Evolutionary conservation across 2,113 vertebrate species (phyloP), one percentile per base, ranked within the genome.

Genomic region (Porphyrio hochstetteri): DNA sequence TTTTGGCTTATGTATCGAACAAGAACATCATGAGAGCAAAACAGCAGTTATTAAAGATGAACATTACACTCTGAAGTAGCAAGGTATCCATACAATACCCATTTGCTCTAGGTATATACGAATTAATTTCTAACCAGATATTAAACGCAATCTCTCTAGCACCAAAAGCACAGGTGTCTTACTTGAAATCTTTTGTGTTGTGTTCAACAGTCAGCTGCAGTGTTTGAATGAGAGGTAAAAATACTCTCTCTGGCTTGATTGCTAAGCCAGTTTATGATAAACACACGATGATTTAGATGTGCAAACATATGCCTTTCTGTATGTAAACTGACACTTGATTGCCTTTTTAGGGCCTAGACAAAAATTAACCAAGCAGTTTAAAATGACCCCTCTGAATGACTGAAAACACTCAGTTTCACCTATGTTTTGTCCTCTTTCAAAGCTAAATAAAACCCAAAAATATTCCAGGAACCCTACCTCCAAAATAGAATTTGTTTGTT

Each of bases 321-420:
- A 84, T 82, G 68, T 75, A 93, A 96, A 88, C 72, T 60, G 56
- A 83, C 72, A 81, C 38, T 16, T 27, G 31, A 88, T 79, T 78
- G 68, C 82, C 38, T 93, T 83, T 68, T 75, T 82, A 78, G 56
- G 68, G 27, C 29, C 65, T 92, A 92, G 84, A 61, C 56, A 96
- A 96, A 96, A 92, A 94, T 93, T 95, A 94, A 97, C 79, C 46
- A 64, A 83, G 35, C 11, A 61, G 61, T 86, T 87, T 88, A 69
- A 89, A 69, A 80, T 36, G 31, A 89, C 44, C 48, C 35, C 59
- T 79, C 61, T 57, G 40, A 76, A 87, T 46, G 16, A 90, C 79
- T 68, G 76, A 86, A 88, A 95, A 70, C 52, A 88, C 20, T 82
- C 59, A 16, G 67, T 90, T 94, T 88, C 76, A 71, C 27, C 77